Evolutionary conservation across 2,113 vertebrate genomes (phyloP), one percentile per base, ranked within the genome.

Genomic region (Aix galericulata): DNA sequence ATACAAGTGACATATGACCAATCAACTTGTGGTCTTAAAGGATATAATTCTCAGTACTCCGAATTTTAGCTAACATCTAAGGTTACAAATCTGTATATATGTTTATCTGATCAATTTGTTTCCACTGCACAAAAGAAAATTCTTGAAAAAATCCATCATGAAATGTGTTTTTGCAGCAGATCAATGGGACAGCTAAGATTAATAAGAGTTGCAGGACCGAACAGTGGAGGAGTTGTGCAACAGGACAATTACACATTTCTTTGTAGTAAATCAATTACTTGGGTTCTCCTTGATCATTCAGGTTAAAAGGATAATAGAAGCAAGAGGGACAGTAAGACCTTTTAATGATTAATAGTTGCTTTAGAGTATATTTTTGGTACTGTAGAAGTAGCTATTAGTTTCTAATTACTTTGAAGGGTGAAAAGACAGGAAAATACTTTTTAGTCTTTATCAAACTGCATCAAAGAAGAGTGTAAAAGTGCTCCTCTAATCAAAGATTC

Each of bases 181-280:
- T 96, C 88, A 90, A 5, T 91, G 63, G 73, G 50, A 69, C 58
- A 52, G 40, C 36, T 55, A 31, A 82, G 77, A 79, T 92, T 86
- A 92, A 90, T 88, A 71, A 82, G 66, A 77, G 48, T 88, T 92
- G 68, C 60, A 69, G 89, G 53, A 58, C 62, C 75, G 59, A 75
- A 64, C 40, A 73, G 66, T 91, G 59, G 46, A 91, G 68, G 93
- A 80, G 77, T 73, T 88, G 83, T 81, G 7, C 68, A 94, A 86
- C 89, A 88, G 92, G 90, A 92, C 82, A 72, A 58, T 79, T 91
- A 66, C 80, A 90, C 81, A 62, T 82, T 79, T 87, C 62, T 89
- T 84, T 86, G 81, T 85, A 91, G 62, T 64, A 95, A 94, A 95
- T 94, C 92, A 86, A 73, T 96, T 96, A 40, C 67, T 86, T 59